Evolutionary conservation across 2,797 vertebrate genomes (phyloP), one percentile per base, ranked within the genome.

Genomic region (Crotalus adamanteus): DNA sequence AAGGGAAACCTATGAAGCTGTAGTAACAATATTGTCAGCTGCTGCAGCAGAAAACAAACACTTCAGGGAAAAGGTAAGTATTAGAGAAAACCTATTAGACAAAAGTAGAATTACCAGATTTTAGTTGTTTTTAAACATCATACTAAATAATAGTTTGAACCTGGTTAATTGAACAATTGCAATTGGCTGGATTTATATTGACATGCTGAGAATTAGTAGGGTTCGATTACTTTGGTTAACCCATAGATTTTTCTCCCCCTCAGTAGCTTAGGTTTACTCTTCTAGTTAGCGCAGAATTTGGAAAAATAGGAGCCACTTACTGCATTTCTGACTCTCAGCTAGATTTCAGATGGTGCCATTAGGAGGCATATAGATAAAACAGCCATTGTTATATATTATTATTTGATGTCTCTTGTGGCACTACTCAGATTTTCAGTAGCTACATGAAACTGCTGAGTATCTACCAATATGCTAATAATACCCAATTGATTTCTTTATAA

Each of bases 61-160:
- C 95, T 99, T 99, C 97, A 98, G 98, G 97, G 98, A 98, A 97
- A 98, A 99, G 98, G 99, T 99, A 97, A 97, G 98, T 91, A 3
- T 3, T 28, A 8, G 31, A 12, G 55, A 56, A 92, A 89, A 51
- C 53, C 53, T 69, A 31, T 25, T 1, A 60, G 92, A 88, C 90
- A 13, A 42, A 51, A 60, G 25, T 5, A 69, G 26, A 31, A n/a
- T 42, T 73, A 47, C 56, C 87, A 83, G 42, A 22, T 20, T 93
- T 85, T 42, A 61, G 47, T 2, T 55, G 86, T 83, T 20, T 47
- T 47, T 83, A 83, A 83, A 47, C 73, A 12, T 47, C 73, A 83
- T 83, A 4, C 37, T 47, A 83, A 83, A 83, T 83, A 9, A 42
- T 78, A 22, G 73, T 78, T 42, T 78, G 20, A 47, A 78, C 73